A percentile compares a stretch with the other conserved stretches of the same genome.
Evolutionary conservation across 2,113 vertebrate genomes (phyloP).

Genomic region (Trinectes maculatus): DNA sequence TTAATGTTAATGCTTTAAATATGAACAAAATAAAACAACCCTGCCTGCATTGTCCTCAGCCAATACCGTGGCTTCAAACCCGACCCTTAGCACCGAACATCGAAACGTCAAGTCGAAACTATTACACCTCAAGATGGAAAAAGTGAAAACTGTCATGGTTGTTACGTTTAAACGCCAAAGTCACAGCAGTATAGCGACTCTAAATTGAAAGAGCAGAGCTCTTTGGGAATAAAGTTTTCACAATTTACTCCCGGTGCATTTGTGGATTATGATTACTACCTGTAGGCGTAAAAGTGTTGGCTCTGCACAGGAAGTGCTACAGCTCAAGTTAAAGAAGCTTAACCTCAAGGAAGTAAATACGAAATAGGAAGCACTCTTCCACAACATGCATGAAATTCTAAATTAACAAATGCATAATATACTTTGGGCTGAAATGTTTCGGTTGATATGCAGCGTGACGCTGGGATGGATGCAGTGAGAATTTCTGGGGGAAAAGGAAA

Average conservation of each 20-base stretch:
- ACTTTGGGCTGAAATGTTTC: slow-evolving; percentile 12
- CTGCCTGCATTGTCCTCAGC: background rate
- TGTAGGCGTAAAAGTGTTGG: slow-evolving; percentile 30
- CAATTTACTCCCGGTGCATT: slow-evolving; percentile 13
- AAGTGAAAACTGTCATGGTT: slow-evolving; percentile 23
- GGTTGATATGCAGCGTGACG: slow-evolving; percentile 12
- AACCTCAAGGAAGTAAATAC: slow-evolving; percentile 28
- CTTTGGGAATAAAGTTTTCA: slow-evolving; percentile 30
- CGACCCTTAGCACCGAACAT: background rate
- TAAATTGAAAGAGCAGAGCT: slow-evolving; percentile 36
- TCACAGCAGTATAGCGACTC: slow-evolving; percentile 25
- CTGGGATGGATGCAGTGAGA: background rate
- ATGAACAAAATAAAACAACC: background rate
- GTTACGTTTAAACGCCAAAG: slow-evolving; percentile 40
- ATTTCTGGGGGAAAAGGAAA: slow-evolving; percentile 22
- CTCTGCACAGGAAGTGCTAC: slow-evolving; percentile 19
- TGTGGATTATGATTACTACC: slow-evolving; percentile 41
- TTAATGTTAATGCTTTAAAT: background rate
- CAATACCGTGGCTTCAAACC: background rate
- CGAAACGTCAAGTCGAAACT: background rate
- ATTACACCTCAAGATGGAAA: slow-evolving; percentile 10
- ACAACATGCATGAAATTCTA: slow-evolving; percentile 26
- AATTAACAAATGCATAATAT: slow-evolving; percentile 36
- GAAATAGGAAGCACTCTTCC: slow-evolving; percentile 21
- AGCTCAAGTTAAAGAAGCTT: slow-evolving; percentile 30